phyloP scores from a whole-genome alignment of 64 coral and sea anemone genomes.

The Platygyra sinensis region DNA sequence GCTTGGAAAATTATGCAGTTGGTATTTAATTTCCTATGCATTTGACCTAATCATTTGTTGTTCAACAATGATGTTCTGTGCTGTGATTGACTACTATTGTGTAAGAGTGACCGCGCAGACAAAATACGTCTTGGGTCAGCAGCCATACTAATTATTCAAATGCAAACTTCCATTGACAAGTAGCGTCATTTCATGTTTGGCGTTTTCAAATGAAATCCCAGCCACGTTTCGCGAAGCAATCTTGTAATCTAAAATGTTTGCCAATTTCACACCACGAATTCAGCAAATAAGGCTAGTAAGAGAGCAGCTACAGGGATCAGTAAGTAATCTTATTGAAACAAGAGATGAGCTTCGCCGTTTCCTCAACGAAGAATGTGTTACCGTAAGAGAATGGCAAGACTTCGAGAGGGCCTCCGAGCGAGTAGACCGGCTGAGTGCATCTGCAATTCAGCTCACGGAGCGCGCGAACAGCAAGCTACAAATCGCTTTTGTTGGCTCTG shows the following conservation, averaged over 20 bases:
- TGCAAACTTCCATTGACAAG: no score
- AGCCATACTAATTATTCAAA: no score
- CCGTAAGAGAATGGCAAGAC: constrained; percentile 5
- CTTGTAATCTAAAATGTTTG: not conserved
- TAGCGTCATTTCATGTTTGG: no score
- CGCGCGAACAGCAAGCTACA: constrained; percentile 1
- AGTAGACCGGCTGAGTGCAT: not conserved
- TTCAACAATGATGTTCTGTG: no score
- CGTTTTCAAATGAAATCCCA: not conserved
- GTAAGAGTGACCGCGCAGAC: no score
- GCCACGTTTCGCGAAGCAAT: not conserved
- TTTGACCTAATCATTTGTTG: no score
- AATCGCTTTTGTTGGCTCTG: constrained; percentile 14
- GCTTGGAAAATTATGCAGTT: no score
- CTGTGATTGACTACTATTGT: no score
- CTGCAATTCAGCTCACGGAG: constrained; percentile 2
- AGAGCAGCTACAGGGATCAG: not conserved
- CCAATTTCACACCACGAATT: constrained; percentile 8
- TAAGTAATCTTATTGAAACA: not conserved
- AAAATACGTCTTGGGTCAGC: no score
- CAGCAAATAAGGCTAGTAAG: not conserved
- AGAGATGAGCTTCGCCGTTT: not conserved
- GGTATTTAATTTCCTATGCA: no score
- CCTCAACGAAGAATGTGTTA: not conserved
- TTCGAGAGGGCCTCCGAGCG: constrained; percentile 4